Percentiles rank a stretch among this genome's conserved stretches.
These are phyloP conservation scores for Amiota communis DNA, from an alignment of 2,888 invertebrate species.

Conservation along the genomic window DNA sequence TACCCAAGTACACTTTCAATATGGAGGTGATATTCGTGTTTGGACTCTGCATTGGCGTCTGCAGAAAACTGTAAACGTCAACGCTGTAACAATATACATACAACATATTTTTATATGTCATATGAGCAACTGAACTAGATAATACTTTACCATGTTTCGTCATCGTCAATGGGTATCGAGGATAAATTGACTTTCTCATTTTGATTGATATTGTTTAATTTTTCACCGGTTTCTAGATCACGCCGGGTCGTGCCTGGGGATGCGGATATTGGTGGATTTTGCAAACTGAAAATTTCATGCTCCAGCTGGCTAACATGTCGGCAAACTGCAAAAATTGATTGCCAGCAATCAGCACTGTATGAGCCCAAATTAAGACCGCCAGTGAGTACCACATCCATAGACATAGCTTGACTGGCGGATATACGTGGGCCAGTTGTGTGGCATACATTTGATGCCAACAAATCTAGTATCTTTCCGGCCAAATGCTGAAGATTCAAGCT, in stretches of 20 bases:
- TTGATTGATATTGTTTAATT: conserved; percentile 69
- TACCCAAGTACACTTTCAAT: conserved; percentile 71
- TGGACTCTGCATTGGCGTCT: conserved; percentile 80
- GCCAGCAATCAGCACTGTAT: conserved; percentile 95
- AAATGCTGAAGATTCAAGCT: conserved; percentile 89
- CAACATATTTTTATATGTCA: too few species aligned
- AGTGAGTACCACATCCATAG: conserved; percentile 91
- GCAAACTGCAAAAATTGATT: conserved; percentile 94
- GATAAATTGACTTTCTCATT: conserved; percentile 78
- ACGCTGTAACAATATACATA: conserved; percentile 75
- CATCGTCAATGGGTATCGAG: conserved; percentile 80
- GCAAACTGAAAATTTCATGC: conserved; percentile 90
- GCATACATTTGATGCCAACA: conserved; percentile 91
- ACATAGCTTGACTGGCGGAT: conserved; percentile 90
- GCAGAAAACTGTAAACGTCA: conserved; percentile 88
- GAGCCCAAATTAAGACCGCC: conserved; percentile 92
- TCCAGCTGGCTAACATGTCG: conserved; percentile 94
- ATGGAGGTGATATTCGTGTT: conserved; percentile 74
- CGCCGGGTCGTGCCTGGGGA: conserved; percentile 69
- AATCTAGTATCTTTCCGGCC: conserved; percentile 90
- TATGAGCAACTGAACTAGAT: not conserved
- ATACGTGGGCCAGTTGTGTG: conserved; percentile 84
- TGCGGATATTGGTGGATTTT: conserved; percentile 72
- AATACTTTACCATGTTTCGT: conserved; percentile 82
- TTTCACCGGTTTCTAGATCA: conserved; percentile 71